These are phyloP conservation scores for Zaprionus vittiger DNA, from an alignment of 1,140 invertebrate species.

Conservation along the genomic window DNA sequence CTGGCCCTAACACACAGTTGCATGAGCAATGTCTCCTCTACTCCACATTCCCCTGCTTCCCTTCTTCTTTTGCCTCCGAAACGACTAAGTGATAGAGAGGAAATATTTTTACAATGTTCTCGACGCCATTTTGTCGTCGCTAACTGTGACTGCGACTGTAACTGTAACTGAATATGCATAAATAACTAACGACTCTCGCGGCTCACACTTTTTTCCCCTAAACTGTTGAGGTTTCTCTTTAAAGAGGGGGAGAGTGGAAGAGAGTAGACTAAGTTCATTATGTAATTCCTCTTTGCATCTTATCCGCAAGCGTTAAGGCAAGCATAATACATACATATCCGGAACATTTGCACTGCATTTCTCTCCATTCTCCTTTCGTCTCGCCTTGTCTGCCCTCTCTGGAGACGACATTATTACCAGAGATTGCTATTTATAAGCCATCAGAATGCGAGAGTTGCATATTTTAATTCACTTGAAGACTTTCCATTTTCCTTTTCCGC, in stretches of 20 bases:
- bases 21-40: neutral
- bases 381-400: neutral
- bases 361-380: neutral
- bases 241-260: neutral
- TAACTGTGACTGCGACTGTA: neutral
- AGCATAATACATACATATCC: neutral
- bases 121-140: neutral
- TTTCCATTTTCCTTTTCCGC: neutral
- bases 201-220: neutral
- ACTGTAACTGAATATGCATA: conserved; percentile 7
- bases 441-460: neutral
- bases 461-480: neutral
- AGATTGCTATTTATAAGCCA: neutral
- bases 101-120: conserved; percentile 20
- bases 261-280: neutral
- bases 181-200: neutral
- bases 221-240: neutral
- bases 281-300: neutral
- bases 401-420: neutral
- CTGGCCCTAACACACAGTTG: neutral
- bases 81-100: conserved; percentile 20
- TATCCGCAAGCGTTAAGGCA: neutral
- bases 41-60: neutral
- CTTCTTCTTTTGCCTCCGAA: neutral
- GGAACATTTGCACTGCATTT: neutral